Conservation (phyloP, 1,140 invertebrate species). For the Phymorhynchus buccinoides region DNA sequence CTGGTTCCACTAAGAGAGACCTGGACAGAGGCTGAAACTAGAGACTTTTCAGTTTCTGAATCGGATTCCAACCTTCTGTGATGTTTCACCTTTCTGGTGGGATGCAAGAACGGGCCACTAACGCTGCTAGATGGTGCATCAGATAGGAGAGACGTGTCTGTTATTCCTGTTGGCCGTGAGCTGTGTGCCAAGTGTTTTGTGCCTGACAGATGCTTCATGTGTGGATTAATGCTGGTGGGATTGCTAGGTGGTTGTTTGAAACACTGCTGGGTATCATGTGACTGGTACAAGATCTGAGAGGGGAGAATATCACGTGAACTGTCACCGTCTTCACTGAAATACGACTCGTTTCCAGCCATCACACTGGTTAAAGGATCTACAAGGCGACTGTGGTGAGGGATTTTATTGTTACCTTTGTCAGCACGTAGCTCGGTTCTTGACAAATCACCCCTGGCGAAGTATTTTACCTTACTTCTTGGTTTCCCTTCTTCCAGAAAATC, state of each 20-base stretch:
- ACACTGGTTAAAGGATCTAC: not conserved
- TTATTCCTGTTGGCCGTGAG: not conserved
- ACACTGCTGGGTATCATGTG: not conserved
- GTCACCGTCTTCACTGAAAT: not conserved
- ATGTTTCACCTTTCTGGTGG: not conserved
- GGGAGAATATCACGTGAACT: not conserved
- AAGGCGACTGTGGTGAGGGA: not conserved
- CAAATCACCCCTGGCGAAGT: not conserved
- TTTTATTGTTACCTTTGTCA: not conserved
- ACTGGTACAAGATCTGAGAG: not conserved
- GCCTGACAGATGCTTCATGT: not conserved
- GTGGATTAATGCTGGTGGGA: not conserved
- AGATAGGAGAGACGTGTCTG: not conserved
- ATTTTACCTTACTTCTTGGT: not conserved
- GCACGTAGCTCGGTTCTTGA: not conserved
- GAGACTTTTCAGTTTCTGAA: constrained; percentile 18
- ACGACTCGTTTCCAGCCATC: not conserved
- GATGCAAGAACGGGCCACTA: not conserved
- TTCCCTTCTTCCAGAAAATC: not conserved
- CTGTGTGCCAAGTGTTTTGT: not conserved
- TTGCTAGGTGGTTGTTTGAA: not conserved
- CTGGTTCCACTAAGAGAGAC: constrained; percentile 28
- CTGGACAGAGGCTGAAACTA: not conserved
- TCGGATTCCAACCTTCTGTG: not conserved
- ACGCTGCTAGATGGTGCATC: not conserved